Base-by-base conservation (phyloP, 23 tunicate genomes). In the Ascidia mentula region DNA sequence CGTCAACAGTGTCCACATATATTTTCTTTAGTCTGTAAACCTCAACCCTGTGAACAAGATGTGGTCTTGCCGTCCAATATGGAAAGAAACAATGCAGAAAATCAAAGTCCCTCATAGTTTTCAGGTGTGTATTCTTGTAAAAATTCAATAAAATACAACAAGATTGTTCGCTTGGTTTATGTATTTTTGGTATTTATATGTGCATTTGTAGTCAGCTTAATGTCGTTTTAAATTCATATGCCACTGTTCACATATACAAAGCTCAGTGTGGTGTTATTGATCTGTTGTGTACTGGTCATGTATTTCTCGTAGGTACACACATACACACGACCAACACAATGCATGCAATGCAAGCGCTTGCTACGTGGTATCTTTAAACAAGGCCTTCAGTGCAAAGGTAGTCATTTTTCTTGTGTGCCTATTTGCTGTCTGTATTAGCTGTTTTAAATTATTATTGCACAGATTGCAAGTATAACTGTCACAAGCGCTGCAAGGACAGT, bases 311-410 rank as follows among this genome's bases (percentile, higher is more conserved):
- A 93, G 87, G 83, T 93, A 31, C 98, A 93, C 75, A 78, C 98
- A 0, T 93, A 88, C 60, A 93, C 98, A 6, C 75, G 99, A 28
- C 99, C 99, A 18, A 96, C 99, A 20, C 89, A 87, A n/a, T 96
- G 99, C 82, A 88, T 92, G 70, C 90, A 96, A 13, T 96, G 99
- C 72, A 87, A 75, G 69, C 84, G 70, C 60, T 87, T 96, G 69
- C 85, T 96, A 0, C 61, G 59, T 42, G 99, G 99, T 24, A 40
- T 96, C 4, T 90, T 84, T 59, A 91, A 91, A 40, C 99, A 96
- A 61, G 99, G 99, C 35, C 32, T 88, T 12, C 97, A 91, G 75
- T 96, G 99, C 82, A 88, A 93, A 84, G 99, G 96, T 91, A 65
- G 22, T 36, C 13, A 53, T 3, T 53, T 53, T 53, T 9, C 4